Base-by-base conservation (phyloP, 2,797 vertebrate species). In the Decapterus maruadsi region DNA sequence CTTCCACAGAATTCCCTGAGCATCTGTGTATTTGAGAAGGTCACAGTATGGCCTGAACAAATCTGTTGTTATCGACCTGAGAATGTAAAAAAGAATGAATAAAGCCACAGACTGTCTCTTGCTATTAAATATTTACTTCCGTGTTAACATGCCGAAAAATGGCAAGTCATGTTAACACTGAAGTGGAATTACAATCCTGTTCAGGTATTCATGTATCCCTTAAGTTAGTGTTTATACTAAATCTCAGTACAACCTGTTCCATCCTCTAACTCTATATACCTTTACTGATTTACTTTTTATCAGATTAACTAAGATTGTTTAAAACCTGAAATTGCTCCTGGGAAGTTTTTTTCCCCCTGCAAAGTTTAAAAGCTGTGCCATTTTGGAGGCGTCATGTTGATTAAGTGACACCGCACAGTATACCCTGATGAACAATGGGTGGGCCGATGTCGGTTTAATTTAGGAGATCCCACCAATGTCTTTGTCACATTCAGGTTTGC, bases 261-360 rank as follows among this genome's bases (percentile, higher is more conserved):
- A 59, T 45, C 36, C 3, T 54, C 34, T 45, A 26, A 69, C 42
- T 2, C 34, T 2, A 16, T 9, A 75, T 40, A 65, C 20, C 54
- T 60, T 29, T 31, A 62, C 26, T 56, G 40, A 48, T 80, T 8
- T 51, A 38, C 45, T 67, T 77, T 42, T 31, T 19, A 26, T 68
- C 40, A 68, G 59, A 50, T 74, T 66, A 17, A 57, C 1, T 0
- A n/a, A 56, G 31, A 48, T 54, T 22, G 20, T 3, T 73, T 40
- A n/a, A 63, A 73, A 34, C 36, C 3, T 51, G 19, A 66, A 19
- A 29, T 36, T 53, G 26, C 26, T 53, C 19, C 11, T 54, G 51
- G 36, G 11, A 8, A 62, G 3, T 50, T 59, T 50, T 65, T 16
- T 34, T 65, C 8, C 22, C 1, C n/a, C 55, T 54, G 3, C 31